Evolutionary conservation across 2,888 invertebrate species (phyloP).

Genomic region (Seira sanloemensis): DNA sequence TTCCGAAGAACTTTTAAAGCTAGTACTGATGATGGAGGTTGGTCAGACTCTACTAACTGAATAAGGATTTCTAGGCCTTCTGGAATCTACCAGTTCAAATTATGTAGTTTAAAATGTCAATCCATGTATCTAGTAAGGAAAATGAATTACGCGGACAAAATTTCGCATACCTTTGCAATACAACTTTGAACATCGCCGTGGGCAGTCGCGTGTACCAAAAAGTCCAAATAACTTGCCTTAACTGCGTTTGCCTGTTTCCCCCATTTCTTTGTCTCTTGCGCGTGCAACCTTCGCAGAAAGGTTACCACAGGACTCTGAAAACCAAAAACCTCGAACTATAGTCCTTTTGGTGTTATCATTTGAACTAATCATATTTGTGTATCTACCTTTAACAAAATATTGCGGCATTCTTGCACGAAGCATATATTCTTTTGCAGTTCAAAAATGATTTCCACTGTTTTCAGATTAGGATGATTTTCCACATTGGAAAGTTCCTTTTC

Average conservation of each 20-base stretch:
- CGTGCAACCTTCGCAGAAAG: slow-evolving; percentile 66
- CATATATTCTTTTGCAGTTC: slow-evolving; percentile 63
- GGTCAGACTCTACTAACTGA: slow-evolving; percentile 51
- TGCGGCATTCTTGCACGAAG: slow-evolving; percentile 67
- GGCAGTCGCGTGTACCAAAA: slow-evolving; percentile 65
- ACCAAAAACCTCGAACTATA: slow-evolving; percentile 15
- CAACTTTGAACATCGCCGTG: slow-evolving; percentile 67
- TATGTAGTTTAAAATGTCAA: not conserved
- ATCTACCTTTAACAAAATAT: slow-evolving; percentile 66
- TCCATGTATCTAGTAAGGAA: not conserved
- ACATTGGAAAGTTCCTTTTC: slow-evolving; percentile 59
- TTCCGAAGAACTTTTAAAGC: slow-evolving; percentile 79
- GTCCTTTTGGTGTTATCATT: too few relatives aligned
- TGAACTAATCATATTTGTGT: not conserved
- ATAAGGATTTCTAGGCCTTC: slow-evolving; percentile 69
- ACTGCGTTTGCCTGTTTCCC: slow-evolving; percentile 64
- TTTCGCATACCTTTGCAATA: slow-evolving; percentile 66
- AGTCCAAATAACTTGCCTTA: slow-evolving; percentile 65
- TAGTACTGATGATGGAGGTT: slow-evolving; percentile 44
- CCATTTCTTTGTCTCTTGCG: slow-evolving; percentile 69
- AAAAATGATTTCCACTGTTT: slow-evolving; percentile 67
- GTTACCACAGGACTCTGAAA: slow-evolving; percentile 56
- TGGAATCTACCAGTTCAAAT: slow-evolving; percentile 55
- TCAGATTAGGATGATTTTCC: slow-evolving; percentile 61
- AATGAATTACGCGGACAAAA: too few relatives aligned